Conservation (phyloP, 92 coral and sea anemone species). For the Phenganax marumi region DNA sequence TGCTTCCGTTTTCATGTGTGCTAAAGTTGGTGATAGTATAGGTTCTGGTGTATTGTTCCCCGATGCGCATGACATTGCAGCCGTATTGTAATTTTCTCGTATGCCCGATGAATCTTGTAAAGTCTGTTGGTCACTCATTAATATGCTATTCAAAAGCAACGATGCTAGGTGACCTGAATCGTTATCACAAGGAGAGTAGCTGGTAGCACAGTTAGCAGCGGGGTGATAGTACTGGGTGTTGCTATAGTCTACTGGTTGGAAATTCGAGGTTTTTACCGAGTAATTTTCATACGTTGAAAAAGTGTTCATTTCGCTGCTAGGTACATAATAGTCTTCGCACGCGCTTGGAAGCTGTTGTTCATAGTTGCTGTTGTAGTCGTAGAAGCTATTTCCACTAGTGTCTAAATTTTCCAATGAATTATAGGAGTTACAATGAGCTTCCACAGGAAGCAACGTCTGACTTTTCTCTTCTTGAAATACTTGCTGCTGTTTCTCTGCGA, state of each 20-base stretch:
- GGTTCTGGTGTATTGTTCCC: constrained; percentile 1
- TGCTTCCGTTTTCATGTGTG: not conserved
- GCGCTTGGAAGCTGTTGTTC: not conserved
- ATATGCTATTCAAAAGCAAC: constrained; percentile 16
- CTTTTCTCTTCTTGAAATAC: constrained; percentile 16
- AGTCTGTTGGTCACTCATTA: constrained; percentile 18
- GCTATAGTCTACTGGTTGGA: constrained; percentile 2
- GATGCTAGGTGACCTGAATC: constrained; percentile 13
- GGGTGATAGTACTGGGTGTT: not conserved
- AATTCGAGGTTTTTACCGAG: not conserved
- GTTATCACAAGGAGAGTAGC: not conserved
- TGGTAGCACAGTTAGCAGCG: not conserved
- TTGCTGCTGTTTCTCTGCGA: not conserved
- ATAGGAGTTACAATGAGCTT: not conserved
- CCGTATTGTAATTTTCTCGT: not conserved
- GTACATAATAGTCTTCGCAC: constrained; percentile 12
- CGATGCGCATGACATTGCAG: not conserved
- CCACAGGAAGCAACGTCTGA: not conserved
- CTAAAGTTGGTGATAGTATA: not conserved
- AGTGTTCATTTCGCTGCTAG: not conserved
- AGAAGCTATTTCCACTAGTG: not conserved
- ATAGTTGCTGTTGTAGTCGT: not conserved
- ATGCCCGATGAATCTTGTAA: not conserved
- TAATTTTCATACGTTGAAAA: not conserved
- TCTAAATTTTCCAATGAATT: not conserved